Evolutionary conservation across 2,888 invertebrate species (phyloP), one percentile per base, ranked within the genome.

Genomic region (Alcis repandata): DNA sequence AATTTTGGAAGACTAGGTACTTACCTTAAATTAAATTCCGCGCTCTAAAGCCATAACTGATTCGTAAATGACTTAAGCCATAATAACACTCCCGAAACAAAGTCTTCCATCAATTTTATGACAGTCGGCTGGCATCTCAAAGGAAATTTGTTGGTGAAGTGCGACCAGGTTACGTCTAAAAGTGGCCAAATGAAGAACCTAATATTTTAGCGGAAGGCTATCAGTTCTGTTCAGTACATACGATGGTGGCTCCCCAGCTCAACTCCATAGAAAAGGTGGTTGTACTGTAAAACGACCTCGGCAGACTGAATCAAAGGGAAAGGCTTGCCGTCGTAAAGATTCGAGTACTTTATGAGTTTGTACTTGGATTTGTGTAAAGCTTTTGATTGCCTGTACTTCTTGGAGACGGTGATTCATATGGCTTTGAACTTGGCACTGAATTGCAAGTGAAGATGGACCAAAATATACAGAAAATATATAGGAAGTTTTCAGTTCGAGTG

Each of bases 51-150:
- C 15, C 40, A 41, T 38, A 15, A 45, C 45, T 41, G 38, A 27
- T n/a, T 51, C 51, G n/a, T 27, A 33, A 46, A 48, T 59, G 15
- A 46, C 40, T 63, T 53, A 32, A 51, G 1, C n/a, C 27, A 19
- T 41, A 61, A 46, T 27, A 59, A 52, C 27, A 52, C 46, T 43
- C 10, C 36, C 22, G 27, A 60, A 60, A 60, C 65, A 66, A 64
- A 59, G 56, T 57, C 32, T 66, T 60, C 57, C 60, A 66, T 66
- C 60, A 66, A 32, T 52, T 59, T 65, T 57, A 65, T 38, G 56
- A 45, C 52, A 22, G 40, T 33, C 65, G 40, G 49, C 45, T 56
- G 59, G 59, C 56, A 46, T 40, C 51, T 45, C 33, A 46, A 51
- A 57, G 51, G 8, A 20, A 52, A 51, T 57, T 41, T 11, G 41